phyloP scores from a whole-genome alignment of 2,888 invertebrate species.

The Liodrosophila aerea region DNA sequence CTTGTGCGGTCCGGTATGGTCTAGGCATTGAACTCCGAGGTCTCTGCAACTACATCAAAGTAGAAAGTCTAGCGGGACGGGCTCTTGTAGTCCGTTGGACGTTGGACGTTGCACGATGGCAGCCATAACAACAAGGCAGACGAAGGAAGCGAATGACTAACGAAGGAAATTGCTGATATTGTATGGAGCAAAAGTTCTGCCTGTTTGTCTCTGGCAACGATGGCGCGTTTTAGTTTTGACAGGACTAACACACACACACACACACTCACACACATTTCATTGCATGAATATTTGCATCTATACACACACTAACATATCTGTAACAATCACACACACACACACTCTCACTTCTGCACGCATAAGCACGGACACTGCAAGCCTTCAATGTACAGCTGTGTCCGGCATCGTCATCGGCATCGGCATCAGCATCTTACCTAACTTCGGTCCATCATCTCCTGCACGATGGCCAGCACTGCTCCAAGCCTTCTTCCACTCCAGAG shows the following conservation, averaged over 20 bases:
- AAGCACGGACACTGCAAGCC: constrained; percentile 4
- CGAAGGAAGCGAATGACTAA: constrained; percentile 74
- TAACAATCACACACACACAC: constrained; percentile 49
- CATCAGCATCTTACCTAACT: constrained; percentile 5
- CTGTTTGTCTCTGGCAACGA: constrained; percentile 65
- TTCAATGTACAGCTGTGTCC: constrained; percentile 3
- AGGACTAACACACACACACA: constrained; percentile 47
- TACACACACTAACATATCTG: constrained; percentile 26
- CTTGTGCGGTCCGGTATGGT: constrained; percentile 28
- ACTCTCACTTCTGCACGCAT: constrained; percentile 5
- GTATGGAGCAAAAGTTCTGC: constrained; percentile 70
- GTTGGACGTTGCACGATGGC: constrained; percentile 50
- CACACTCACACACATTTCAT: constrained; percentile 31
- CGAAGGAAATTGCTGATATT: constrained; percentile 78
- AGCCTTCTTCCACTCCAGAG: background rate
- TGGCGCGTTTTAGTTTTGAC: constrained; percentile 72
- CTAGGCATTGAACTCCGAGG: constrained; percentile 60
- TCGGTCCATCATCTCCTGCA: background rate
- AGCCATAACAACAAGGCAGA: constrained; percentile 58
- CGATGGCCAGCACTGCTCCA: background rate
- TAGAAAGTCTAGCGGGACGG: constrained; percentile 66
- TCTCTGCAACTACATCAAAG: constrained; percentile 72
- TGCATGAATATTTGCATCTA: constrained; percentile 16
- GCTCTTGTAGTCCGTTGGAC: constrained; percentile 52
- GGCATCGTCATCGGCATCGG: background rate